phyloP scores from a whole-genome alignment of 2,888 invertebrate genomes.

The Thymelicus lineola region DNA sequence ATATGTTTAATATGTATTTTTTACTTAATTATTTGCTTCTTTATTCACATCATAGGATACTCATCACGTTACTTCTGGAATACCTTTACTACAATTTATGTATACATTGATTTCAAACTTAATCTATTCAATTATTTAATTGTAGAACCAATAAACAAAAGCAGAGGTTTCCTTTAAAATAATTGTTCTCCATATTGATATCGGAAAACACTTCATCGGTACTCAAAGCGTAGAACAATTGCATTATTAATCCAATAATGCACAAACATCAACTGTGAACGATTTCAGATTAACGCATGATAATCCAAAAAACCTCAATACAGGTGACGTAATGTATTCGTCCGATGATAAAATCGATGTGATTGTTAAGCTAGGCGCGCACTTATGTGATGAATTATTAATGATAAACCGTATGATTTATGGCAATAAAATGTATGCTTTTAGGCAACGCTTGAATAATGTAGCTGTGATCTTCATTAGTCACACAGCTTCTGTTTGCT shows the following conservation, averaged over 20 bases:
- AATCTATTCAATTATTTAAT: no score
- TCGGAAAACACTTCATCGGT: slow-evolving; percentile 8
- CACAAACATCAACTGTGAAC: slow-evolving; percentile 14
- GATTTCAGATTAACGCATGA: slow-evolving; percentile 20
- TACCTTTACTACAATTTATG: no score
- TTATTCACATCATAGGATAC: no score
- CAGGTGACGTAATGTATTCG: slow-evolving; percentile 19
- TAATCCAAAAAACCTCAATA: slow-evolving; percentile 29
- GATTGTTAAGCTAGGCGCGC: slow-evolving; percentile 17
- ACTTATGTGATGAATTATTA: slow-evolving; percentile 30
- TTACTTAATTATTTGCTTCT: no score
- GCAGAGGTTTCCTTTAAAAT: no score
- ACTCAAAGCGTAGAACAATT: slow-evolving; percentile 17
- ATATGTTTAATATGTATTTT: no score
- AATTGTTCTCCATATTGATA: not conserved
- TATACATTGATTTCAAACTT: no score
- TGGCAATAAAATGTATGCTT: slow-evolving; percentile 17
- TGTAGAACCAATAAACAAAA: no score
- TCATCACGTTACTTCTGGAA: no score
- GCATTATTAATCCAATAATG: slow-evolving; percentile 3
- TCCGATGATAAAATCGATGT: slow-evolving; percentile 31
- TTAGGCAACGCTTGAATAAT: slow-evolving; percentile 6
- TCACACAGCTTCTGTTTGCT: no score
- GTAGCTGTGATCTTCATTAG: slow-evolving; percentile 2
- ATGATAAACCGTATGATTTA: slow-evolving; percentile 24